Percentiles rank a stretch among this genome's conserved stretches.
These are phyloP conservation scores for Bolinopsis microptera DNA, from an alignment of 37 sponge, comb jelly and placozoan species.

Conservation along the genomic window DNA sequence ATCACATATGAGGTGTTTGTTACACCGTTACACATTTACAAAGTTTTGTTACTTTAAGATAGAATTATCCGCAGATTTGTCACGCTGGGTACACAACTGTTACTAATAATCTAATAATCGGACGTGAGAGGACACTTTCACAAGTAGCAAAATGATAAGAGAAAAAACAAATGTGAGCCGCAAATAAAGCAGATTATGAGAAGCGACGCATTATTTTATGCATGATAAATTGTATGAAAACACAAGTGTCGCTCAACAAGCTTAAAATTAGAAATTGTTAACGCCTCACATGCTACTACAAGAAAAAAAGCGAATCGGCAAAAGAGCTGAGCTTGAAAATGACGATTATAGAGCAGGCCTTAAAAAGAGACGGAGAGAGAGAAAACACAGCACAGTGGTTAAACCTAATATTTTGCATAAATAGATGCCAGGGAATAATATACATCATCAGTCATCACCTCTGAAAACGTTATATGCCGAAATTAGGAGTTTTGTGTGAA, in stretches of 20 bases:
- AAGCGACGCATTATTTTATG: not conserved
- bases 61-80: too few relatives aligned
- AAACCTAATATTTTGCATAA: not conserved
- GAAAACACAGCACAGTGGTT: not conserved
- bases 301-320: not conserved
- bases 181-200: not conserved
- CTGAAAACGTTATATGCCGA: not conserved
- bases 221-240: slow-evolving; percentile 14
- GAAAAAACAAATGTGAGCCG: not conserved
- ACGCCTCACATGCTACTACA: slow-evolving; percentile 27
- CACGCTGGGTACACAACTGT: too few relatives aligned
- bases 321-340: not conserved
- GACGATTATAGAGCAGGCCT: not conserved
- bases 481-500: not conserved
- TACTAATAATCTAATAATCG: too few relatives aligned
- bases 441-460: not conserved
- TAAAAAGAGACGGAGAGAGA: not conserved
- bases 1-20: too few relatives aligned
- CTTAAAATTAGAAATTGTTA: slow-evolving; percentile 27
- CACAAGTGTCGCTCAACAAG: slow-evolving; percentile 51
- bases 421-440: not conserved
- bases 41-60: too few relatives aligned
- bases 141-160: not conserved
- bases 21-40: too few relatives aligned
- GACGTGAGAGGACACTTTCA: not conserved